phyloP scores from a whole-genome alignment of 2,888 invertebrate species.

The Dryococelus australis region DNA sequence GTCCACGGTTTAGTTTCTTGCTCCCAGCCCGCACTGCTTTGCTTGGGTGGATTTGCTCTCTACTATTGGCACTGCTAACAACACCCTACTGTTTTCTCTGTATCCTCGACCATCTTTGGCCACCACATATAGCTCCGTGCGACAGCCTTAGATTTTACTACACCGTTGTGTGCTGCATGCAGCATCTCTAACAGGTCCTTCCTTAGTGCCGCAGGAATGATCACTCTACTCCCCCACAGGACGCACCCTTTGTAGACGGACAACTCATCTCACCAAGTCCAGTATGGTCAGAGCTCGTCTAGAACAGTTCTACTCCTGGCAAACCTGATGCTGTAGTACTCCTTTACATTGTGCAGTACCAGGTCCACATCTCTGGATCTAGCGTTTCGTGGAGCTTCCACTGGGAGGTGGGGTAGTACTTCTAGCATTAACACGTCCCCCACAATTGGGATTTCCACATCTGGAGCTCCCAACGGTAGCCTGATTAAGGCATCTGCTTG shows the following conservation, averaged over 20 bases:
- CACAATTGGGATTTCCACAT: neutral
- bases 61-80: neutral
- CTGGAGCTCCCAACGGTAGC: neutral
- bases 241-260: neutral
- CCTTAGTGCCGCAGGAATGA: neutral
- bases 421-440: neutral
- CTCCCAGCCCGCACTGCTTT: neutral
- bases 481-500: neutral
- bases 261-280: neutral
- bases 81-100: neutral
- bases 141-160: neutral
- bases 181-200: neutral
- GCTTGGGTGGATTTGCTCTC: neutral
- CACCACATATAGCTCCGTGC: neutral
- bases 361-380: neutral
- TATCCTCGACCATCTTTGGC: neutral
- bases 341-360: neutral
- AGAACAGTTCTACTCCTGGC: neutral
- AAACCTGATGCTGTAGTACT: neutral
- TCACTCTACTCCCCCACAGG: no score
- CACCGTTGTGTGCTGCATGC: neutral
- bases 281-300: neutral
- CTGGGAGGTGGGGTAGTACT: neutral
- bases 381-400: neutral
- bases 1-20: neutral